These are phyloP conservation scores for Cygnus olor DNA, from an alignment of 2,797 vertebrate species.

Conservation along the genomic window DNA sequence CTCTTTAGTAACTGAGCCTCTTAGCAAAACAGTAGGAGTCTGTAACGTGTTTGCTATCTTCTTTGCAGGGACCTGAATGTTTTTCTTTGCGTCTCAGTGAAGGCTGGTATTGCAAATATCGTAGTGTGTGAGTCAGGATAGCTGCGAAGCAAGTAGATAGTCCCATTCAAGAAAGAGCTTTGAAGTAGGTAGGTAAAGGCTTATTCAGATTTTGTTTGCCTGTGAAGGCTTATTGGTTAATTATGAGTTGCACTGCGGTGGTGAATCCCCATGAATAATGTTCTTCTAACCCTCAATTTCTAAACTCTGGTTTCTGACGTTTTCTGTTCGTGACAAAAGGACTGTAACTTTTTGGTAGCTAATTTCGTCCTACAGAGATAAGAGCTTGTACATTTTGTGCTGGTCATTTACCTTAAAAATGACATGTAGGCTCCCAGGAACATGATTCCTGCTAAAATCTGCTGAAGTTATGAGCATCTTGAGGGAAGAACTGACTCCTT, in stretches of 20 bases:
- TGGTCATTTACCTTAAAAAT: constrained; percentile 10
- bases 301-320: background rate
- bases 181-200: background rate
- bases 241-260: background rate
- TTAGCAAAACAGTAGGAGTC: background rate
- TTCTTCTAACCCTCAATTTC: background rate
- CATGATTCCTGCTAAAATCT: background rate
- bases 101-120: background rate
- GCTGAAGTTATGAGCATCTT: background rate
- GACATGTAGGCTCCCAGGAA: background rate
- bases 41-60: background rate
- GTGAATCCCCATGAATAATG: background rate
- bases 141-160: background rate
- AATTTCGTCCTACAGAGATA: background rate
- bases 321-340: background rate
- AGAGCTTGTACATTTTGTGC: background rate
- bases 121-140: background rate
- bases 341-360: background rate
- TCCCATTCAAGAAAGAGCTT: background rate
- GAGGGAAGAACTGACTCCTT: background rate
- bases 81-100: background rate
- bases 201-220: background rate
- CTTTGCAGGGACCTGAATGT: background rate
- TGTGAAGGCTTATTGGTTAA: background rate
- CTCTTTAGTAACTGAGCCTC: background rate